A percentile compares a stretch with the other conserved stretches of the same genome.
Evolutionary conservation across 2,888 invertebrate genomes (phyloP).

Genomic region (Anodontia alba): DNA sequence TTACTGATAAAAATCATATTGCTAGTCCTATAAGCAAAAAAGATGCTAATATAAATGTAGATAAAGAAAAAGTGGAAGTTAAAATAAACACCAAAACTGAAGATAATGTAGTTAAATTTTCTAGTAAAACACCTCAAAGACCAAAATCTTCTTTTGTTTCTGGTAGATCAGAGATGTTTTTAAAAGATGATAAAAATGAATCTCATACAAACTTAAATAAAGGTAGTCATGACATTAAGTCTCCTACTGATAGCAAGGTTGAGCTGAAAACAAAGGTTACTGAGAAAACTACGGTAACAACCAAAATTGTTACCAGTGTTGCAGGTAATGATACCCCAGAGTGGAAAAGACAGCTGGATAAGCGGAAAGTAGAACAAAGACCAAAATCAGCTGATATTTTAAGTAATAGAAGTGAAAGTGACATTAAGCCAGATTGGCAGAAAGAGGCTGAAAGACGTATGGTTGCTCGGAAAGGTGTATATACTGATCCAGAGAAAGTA

Average conservation of each 20-base stretch:
- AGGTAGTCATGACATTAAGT: slow-evolving; percentile 35
- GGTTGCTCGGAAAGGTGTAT: slow-evolving; percentile 70
- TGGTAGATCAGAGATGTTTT: slow-evolving; percentile 40
- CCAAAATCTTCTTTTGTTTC: slow-evolving; percentile 60
- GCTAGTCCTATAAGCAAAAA: neutral
- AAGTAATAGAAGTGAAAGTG: slow-evolving; percentile 41
- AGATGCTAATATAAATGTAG: neutral
- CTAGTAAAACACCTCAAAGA: slow-evolving; percentile 31
- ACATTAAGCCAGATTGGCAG: slow-evolving; percentile 75
- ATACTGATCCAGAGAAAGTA: slow-evolving; percentile 72
- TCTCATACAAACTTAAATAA: slow-evolving; percentile 35
- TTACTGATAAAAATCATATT: neutral
- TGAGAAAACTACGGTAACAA: slow-evolving; percentile 32
- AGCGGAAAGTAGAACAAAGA: slow-evolving; percentile 51
- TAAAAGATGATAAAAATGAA: slow-evolving; percentile 36
- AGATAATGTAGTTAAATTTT: neutral
- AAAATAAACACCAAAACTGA: neutral
- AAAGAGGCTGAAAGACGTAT: slow-evolving; percentile 77
- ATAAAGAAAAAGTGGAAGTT: slow-evolving; percentile 21
- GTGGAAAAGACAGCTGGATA: slow-evolving; percentile 66
- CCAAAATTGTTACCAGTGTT: slow-evolving; percentile 35
- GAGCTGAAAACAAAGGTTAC: slow-evolving; percentile 37
- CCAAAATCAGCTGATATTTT: slow-evolving; percentile 68
- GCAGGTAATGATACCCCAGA: slow-evolving; percentile 58
- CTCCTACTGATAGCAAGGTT: slow-evolving; percentile 23